Base-by-base conservation (phyloP, 2,113 vertebrate genomes). In the Shinisaurus crocodilurus region DNA sequence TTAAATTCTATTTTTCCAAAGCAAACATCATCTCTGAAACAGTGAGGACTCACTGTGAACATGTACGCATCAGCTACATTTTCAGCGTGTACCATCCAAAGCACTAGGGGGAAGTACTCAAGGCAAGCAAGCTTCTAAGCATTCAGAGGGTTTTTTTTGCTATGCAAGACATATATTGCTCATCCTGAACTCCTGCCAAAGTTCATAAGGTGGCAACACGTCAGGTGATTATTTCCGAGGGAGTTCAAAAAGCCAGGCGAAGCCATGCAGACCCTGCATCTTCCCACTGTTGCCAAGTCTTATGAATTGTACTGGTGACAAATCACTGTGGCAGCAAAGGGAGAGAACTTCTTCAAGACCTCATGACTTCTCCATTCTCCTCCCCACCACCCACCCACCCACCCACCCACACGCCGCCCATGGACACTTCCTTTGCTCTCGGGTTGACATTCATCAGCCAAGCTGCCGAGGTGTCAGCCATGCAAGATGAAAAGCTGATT, bases 361-460 rank as follows among this genome's bases (percentile, higher is more conserved):
- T 90, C 74, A 1, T 1, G 90, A 85, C 91, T 93, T 90, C 88
- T 88, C 87, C 87, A 8, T 83, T 90, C 92, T 77, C 34, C 88
- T 84, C 75, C 18, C 7, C 54, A 9, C 2, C 45, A 29, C 77
- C 29, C 70, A 9, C 70, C 3, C 70, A 63, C 16, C 1, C 16
- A 60, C 69, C 34, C 29, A 6, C 25, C 69, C 89, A 91, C 45
- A 92, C 65, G 91, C 86, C 87, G 88, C 76, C 90, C 93, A 79
- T 45, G 34, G 88, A 90, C 32, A 16, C n/a, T 69, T 85, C 82
- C 83, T 77, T 85, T 90, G 90, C 90, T 92, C 89, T 83, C 23
- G 50, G 9, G 29, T 27, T 70, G 65, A 80, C 81, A 90, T 85
- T 88, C 76, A 67, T 87, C 85, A 40, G 16, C 57, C 50, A 70